phyloP scores from a whole-genome alignment of 1,140 invertebrate genomes.

The Harpegnathos saltator region DNA sequence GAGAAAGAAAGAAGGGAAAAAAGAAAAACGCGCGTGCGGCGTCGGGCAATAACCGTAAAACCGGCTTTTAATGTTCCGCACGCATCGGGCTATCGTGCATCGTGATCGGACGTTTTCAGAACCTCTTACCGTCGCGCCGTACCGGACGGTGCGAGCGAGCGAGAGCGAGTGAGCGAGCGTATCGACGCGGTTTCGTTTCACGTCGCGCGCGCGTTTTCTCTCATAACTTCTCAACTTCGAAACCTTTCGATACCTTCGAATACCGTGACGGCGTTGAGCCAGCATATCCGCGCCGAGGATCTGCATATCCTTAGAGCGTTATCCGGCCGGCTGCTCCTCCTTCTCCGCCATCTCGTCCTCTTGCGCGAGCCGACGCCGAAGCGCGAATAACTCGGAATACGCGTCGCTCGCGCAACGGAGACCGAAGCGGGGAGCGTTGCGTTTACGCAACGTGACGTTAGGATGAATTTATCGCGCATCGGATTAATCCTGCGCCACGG shows the following conservation, averaged over 20 bases:
- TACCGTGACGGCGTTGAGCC: slow-evolving; percentile 2
- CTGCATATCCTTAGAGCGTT: slow-evolving; percentile 4
- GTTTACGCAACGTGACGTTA: too few relatives aligned
- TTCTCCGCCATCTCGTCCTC: background rate
- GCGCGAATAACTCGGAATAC: background rate
- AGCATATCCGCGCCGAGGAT: background rate
- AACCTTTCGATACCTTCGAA: slow-evolving; percentile 47
- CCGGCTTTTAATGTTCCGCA: slow-evolving; percentile 79
- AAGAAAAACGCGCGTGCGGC: slow-evolving; percentile 52
- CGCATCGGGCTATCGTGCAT: slow-evolving; percentile 74
- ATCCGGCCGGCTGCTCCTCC: background rate
- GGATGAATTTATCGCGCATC: too few relatives aligned
- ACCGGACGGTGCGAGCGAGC: slow-evolving; percentile 15
- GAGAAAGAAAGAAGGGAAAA: background rate
- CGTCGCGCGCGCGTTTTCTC: slow-evolving; percentile 61
- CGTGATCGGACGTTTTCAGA: slow-evolving; percentile 75
- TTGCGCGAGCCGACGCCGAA: background rate
- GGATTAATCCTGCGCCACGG: too few relatives aligned
- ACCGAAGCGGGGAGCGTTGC: too few relatives aligned
- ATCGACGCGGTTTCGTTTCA: slow-evolving; percentile 60
- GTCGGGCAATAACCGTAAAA: slow-evolving; percentile 78
- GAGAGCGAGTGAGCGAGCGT: background rate
- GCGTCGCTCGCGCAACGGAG: background rate
- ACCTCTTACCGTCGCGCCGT: slow-evolving; percentile 64
- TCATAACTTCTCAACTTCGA: slow-evolving; percentile 58